Evolutionary conservation across 2,888 invertebrate genomes (phyloP).

Genomic region (Nebria salina): DNA sequence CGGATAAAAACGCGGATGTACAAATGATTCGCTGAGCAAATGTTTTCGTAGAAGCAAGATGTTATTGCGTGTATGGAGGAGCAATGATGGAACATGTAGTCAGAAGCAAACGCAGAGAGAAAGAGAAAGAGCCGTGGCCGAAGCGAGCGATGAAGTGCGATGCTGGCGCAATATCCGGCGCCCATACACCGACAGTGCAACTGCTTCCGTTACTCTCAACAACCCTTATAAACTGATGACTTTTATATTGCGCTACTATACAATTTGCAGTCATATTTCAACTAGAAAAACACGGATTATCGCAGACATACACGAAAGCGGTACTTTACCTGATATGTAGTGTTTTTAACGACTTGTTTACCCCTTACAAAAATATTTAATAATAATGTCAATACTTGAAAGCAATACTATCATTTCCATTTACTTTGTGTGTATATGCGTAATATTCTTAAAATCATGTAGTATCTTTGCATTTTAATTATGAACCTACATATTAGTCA

Average conservation of each 20-base stretch:
- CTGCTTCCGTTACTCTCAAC: conserved; percentile 45
- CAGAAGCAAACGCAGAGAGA: background rate
- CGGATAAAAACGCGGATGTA: background rate
- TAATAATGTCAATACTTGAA: background rate
- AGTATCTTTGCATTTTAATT: too few species aligned
- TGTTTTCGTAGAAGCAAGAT: background rate
- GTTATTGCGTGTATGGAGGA: background rate
- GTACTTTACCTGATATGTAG: background rate
- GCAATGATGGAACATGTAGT: background rate
- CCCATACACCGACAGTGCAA: conserved; percentile 40
- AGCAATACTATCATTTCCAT: background rate
- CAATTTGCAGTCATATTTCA: conserved; percentile 45
- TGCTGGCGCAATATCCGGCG: conserved; percentile 44
- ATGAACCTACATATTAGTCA: too few species aligned
- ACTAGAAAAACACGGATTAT: conserved; percentile 36
- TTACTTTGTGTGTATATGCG: too few species aligned
- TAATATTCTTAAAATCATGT: too few species aligned
- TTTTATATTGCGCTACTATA: conserved; percentile 43
- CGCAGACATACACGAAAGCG: too few species aligned
- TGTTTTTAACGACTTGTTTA: background rate
- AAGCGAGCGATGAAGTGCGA: conserved; percentile 39
- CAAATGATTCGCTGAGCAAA: conserved; percentile 13
- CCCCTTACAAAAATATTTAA: background rate
- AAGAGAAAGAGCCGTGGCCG: background rate
- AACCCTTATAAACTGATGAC: conserved; percentile 47